Evolutionary conservation across 1,140 invertebrate species (phyloP), one percentile per base, ranked within the genome.

Genomic region (Calephelis virginiensis): DNA sequence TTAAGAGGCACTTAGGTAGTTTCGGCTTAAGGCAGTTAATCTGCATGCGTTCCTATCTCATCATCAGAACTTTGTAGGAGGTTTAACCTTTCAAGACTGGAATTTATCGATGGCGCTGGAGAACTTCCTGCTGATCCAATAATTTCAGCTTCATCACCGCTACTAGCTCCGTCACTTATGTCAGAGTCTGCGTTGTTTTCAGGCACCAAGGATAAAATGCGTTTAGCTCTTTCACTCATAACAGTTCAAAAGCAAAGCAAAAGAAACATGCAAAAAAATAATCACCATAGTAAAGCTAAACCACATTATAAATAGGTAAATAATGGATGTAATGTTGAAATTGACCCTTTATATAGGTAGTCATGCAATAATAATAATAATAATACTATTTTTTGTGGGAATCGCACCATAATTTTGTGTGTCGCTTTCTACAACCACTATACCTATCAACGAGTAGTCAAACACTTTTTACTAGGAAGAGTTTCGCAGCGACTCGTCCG

Each of bases 191-290:
- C 63, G 61, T 64, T 65, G 43, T 43, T 56, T n/a, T n/a, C n/a
- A 61, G 67, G 67, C 8, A 65, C 56, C 53, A 69, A 69, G 17
- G 67, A 53, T 61, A 70, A 62, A 37, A 70, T 70, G 53, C 13
- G 62, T 46, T 37, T 61, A 63, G 65, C 62, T 67, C 64, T 65
- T 65, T 45, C 50, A 65, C 64, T 65, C 64, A 59, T 59, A 49
- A 50, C 64, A 56, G 50, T 28, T 9, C 8, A 56, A 28, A 56
- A 8, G 50, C 13, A 17, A 56, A 56, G 50, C 50, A 56, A 56
- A 56, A 13, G 50, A 56, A 56, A 56, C 50, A 56, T 56, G 50
- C 50, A 56, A 56, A 56, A 56, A 56, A 56, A 56, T 28, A 10
- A 28, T 56, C 11, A 56, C 50, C 50, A 13, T 56, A 56, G 50